Conservation (phyloP, 2,797 vertebrate species). For the Liasis olivaceus region DNA sequence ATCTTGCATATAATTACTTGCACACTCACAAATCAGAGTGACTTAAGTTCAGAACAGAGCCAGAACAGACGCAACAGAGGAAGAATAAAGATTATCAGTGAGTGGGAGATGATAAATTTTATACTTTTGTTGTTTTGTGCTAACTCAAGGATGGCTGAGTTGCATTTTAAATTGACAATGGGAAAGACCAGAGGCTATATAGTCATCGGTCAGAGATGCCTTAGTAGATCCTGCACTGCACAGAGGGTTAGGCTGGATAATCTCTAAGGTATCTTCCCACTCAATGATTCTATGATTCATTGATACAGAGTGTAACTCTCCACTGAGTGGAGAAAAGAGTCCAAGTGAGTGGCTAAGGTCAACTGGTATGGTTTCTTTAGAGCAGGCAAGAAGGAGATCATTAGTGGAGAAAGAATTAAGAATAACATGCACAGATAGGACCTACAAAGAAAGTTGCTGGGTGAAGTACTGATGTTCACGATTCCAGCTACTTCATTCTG, state of each 20-base stretch:
- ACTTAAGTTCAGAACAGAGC: not conserved
- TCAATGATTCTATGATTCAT: not conserved
- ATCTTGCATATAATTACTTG: not conserved
- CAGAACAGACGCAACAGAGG: not conserved
- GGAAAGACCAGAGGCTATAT: not conserved
- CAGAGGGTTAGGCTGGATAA: not conserved
- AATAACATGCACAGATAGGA: not conserved
- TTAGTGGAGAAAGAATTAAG: not conserved
- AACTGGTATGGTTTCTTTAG: not conserved
- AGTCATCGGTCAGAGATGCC: not conserved
- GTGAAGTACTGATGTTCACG: not conserved
- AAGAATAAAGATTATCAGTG: not conserved
- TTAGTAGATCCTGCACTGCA: not conserved
- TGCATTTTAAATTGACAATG: not conserved
- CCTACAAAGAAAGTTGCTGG: not conserved
- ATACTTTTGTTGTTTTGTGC: not conserved
- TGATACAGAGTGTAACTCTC: not conserved
- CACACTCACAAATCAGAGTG: not conserved
- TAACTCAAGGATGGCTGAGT: not conserved
- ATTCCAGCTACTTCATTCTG: not conserved
- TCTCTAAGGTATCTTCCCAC: not conserved
- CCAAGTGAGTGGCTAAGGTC: not conserved
- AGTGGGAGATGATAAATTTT: not conserved
- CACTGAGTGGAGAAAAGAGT: not conserved
- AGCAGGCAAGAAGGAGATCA: not conserved